Evolutionary conservation across 2,888 invertebrate genomes (phyloP).

Genomic region (Pristionchus fissidentatus): DNA sequence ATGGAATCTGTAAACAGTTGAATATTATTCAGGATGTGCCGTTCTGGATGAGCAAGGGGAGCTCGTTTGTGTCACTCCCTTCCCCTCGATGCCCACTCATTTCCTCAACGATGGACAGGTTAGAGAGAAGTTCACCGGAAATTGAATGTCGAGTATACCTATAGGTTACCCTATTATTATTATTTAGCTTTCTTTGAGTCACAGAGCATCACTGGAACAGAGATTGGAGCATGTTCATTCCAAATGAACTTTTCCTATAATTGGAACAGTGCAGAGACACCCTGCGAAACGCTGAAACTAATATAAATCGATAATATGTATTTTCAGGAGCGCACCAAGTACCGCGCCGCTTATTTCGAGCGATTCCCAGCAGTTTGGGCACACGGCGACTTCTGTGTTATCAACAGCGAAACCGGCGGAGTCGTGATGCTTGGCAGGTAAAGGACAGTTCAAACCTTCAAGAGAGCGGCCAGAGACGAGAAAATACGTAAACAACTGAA

Average conservation of each 20-base stretch:
- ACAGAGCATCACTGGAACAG: no score
- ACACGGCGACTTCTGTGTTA: conserved; percentile 80
- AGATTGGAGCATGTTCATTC: not conserved
- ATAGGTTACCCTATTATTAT: no score
- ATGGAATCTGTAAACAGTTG: not conserved
- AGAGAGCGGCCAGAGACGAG: conserved; percentile 66
- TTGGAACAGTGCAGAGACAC: not conserved
- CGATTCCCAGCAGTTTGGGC: conserved; percentile 78
- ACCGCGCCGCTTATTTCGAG: conserved; percentile 64
- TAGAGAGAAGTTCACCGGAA: no score
- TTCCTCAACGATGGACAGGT: conserved; percentile 78
- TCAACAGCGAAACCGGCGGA: conserved; percentile 79
- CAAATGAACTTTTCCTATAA: not conserved
- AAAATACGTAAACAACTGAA: not conserved
- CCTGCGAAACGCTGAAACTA: conserved; percentile 70
- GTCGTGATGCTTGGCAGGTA: conserved; percentile 79
- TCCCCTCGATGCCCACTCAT: conserved; percentile 80
- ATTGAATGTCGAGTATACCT: no score
- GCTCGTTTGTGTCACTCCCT: conserved; percentile 79
- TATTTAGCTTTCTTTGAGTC: no score
- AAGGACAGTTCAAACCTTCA: not conserved
- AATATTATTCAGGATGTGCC: conserved; percentile 76
- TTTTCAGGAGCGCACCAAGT: conserved; percentile 54
- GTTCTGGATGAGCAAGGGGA: conserved; percentile 79
- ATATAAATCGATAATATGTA: not conserved